Evolutionary conservation across 2,113 vertebrate species (phyloP), one percentile per base, ranked within the genome.

Genomic region (Sorex fumeus): DNA sequence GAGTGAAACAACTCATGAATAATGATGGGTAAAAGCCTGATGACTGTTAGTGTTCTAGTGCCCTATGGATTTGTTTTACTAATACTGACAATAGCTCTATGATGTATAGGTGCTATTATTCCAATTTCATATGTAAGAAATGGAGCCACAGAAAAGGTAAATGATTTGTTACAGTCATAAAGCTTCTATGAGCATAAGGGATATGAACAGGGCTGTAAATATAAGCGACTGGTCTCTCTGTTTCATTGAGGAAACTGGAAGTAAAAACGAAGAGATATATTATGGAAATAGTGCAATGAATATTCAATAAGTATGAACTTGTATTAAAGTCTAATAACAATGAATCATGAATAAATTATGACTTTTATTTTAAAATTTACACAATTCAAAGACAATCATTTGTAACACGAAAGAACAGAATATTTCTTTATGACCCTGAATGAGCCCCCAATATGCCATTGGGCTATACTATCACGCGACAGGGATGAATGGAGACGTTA

Each of bases 291-390:
- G 8, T 45, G 19, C 43, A 43, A 18, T 23, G 27, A 84, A 70
- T 78, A 34, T 28, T 25, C n/a, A n/a, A n/a, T n/a, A 67, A 74
- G 6, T 67, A 53, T 50, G 50, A 77, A 50, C 3, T 19, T 8
- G 79, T 28, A 40, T 60, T 57, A 19, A 88, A 28, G 0, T 18
- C 57, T 30, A 74, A 67, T 28, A 71, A 40, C n/a, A n/a, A n/a
- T 27, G 83, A 12, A 64, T 40, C 40, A 40, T 40, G 40, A 64
- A 64, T 78, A 74, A 47, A 94, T n/a, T 84, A 50, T 78, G 71
- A 47, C 34, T 34, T 43, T 40, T 40, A 40, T 53, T 84, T 75
- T 5, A 53, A 70, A 47, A 57, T 6, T 82, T 28, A 78, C 8
- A 62, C 28, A 74, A 62, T 79, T 2, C 32, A 75, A 66, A 64